Conservation (phyloP, 2,888 invertebrate genomes). For the Calliopum simillimum region DNA sequence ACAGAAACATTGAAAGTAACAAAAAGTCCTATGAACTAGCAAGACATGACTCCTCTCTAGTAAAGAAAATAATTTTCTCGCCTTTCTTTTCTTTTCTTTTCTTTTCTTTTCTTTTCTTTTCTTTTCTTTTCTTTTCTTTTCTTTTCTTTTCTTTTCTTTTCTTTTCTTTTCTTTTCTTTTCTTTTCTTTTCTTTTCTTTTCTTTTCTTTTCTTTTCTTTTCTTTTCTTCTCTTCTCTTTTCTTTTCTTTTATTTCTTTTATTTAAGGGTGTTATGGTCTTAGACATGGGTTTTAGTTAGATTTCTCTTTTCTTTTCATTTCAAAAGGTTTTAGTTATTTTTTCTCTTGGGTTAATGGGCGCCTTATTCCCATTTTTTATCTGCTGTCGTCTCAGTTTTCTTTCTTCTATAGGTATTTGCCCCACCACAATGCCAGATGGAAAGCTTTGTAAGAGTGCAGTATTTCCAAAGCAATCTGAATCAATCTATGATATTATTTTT, state of each 20-base stretch:
- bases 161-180: background rate
- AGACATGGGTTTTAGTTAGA: background rate
- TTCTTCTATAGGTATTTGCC: background rate
- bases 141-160: background rate
- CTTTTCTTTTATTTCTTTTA: background rate
- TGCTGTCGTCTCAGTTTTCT: background rate
- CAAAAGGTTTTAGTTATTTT: background rate
- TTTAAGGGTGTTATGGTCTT: too few relatives aligned
- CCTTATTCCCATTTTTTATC: background rate
- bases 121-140: too few relatives aligned
- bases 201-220: background rate
- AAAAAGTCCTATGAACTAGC: too few relatives aligned
- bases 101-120: too few relatives aligned
- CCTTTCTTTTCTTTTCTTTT: too few relatives aligned
- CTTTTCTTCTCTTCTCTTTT: background rate
- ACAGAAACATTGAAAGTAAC: too few relatives aligned
- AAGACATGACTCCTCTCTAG: too few relatives aligned
- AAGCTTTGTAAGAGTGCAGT: too few relatives aligned
- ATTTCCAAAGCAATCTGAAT: too few relatives aligned
- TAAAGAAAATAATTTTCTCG: too few relatives aligned
- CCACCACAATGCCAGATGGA: background rate
- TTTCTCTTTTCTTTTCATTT: background rate
- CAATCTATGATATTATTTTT: too few relatives aligned
- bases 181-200: background rate
- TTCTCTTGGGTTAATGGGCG: background rate